Evolutionary conservation across 92 coral and sea anemone genomes (phyloP), one percentile per base, ranked within the genome.

Genomic region (Zoanthus gigantus): DNA sequence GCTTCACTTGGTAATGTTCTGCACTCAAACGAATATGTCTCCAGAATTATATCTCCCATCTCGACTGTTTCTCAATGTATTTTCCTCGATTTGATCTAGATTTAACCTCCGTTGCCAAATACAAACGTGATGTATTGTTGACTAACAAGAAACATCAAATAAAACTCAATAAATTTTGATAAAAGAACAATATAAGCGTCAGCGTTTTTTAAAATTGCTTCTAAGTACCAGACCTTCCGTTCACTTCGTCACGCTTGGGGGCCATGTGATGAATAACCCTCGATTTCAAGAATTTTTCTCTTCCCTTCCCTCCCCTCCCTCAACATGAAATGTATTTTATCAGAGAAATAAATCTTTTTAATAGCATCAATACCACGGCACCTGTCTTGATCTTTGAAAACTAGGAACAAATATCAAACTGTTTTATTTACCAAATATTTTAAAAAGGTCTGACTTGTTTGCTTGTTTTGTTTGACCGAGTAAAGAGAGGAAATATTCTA

Each of bases 31-130:
- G 92, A 88, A 44, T 86, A 93, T 1, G 92, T 84, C 84, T 93
- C 95, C 72, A 93, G 74, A 67, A 95, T 91, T n/a, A 95, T 89
- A 77, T 95, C 98, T 0, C 98, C 98, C 98, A 95, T 95, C 7
- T 23, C 15, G 2, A 12, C 0, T 18, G 7, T 28, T 23, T 8
- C 6, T 31, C 74, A 9, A 69, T 15, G 42, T 37, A 37, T 37
- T 2, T 37, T 34, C 31, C 34, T 13, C 7, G 15, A 23, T 67
- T 7, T 9, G 12, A 8, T 34, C 31, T 14, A 23, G 17, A 28
- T 29, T 28, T 7, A 18, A 5, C 2, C 72, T 23, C 15, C 73
- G 14, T 29, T 10, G 7, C 45, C 45, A 14, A 9, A 34, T 1
- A 9, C 47, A 5, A 34, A 67, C 72, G 37, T 3, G 12, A 67